These are phyloP conservation scores for Tyto alba DNA, from an alignment of 2,113 vertebrate genomes.

Conservation along the genomic window DNA sequence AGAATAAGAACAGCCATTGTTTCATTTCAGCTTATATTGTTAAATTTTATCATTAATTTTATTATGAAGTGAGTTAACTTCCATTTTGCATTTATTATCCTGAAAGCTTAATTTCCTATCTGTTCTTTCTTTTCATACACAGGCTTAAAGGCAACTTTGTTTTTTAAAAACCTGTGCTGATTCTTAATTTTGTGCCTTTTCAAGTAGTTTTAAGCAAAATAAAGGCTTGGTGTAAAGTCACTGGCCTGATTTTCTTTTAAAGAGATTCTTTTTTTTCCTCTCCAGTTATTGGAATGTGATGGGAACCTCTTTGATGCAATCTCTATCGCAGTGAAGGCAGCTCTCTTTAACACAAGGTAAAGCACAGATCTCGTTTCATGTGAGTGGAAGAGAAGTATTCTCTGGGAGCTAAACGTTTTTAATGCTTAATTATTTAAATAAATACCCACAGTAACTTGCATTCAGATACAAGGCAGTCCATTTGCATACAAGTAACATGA, in stretches of 20 bases:
- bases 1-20: background rate
- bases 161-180: background rate
- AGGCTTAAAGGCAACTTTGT: background rate
- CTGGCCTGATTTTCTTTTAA: background rate
- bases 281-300: slow-evolving; percentile 91
- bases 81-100: background rate
- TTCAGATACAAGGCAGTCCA: background rate
- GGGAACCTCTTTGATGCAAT: slow-evolving; percentile 95
- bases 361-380: background rate
- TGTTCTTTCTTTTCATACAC: background rate
- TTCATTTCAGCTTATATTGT: background rate
- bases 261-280: slow-evolving; percentile 10
- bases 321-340: slow-evolving; percentile 94
- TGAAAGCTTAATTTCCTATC: background rate
- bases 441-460: background rate
- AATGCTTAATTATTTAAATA: background rate
- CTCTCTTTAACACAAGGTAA: slow-evolving; percentile 96
- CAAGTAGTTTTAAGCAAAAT: background rate
- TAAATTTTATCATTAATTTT: background rate
- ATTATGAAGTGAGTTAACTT: background rate
- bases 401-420: background rate
- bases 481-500: background rate
- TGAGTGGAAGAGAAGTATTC: background rate
- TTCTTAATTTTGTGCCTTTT: slow-evolving; percentile 10
- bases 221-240: background rate